These are phyloP conservation scores for Oreonectes daqikongensis DNA, from an alignment of 2,797 vertebrate species.

Conservation along the genomic window DNA sequence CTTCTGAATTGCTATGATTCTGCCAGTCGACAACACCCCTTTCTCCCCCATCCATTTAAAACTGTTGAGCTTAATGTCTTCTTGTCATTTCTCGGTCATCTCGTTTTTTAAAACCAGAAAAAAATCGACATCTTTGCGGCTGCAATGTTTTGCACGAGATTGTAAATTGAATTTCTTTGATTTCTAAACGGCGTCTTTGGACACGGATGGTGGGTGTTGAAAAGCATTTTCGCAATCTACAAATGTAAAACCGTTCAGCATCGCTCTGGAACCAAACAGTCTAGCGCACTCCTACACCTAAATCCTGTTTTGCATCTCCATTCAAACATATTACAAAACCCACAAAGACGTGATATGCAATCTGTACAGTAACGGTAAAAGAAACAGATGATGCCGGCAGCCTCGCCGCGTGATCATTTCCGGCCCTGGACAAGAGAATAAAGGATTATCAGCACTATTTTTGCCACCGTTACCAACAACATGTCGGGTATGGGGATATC, in stretches of 20 bases:
- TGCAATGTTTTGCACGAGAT: neutral
- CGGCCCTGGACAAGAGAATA: slow-evolving; percentile 14
- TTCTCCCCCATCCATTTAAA: slow-evolving; percentile 12
- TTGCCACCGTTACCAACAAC: slow-evolving; percentile 23
- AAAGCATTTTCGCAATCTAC: neutral
- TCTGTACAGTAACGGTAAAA: slow-evolving; percentile 5
- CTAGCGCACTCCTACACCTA: slow-evolving; percentile 11
- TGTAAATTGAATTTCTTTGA: neutral
- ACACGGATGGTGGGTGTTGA: neutral
- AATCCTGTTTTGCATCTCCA: neutral
- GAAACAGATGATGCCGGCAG: neutral
- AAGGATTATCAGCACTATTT: slow-evolving; percentile 41
- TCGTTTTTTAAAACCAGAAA: slow-evolving; percentile 11
- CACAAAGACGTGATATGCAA: slow-evolving; percentile 2
- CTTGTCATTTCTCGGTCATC: slow-evolving; percentile 27
- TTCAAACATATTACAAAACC: slow-evolving; percentile 7
- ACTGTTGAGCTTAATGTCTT: slow-evolving; percentile 22
- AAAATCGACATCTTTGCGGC: neutral
- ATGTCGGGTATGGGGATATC: slow-evolving; percentile 34
- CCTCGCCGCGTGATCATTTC: slow-evolving; percentile 5
- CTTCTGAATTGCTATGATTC: slow-evolving; percentile 32
- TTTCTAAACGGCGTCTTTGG: neutral
- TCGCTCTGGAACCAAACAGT: neutral
- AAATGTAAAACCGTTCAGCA: slow-evolving; percentile 9
- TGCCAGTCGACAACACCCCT: neutral